A percentile compares a stretch with the other conserved stretches of the same genome.
Conservation (phyloP, 1,140 invertebrate species). For the Orius laevigatus region DNA sequence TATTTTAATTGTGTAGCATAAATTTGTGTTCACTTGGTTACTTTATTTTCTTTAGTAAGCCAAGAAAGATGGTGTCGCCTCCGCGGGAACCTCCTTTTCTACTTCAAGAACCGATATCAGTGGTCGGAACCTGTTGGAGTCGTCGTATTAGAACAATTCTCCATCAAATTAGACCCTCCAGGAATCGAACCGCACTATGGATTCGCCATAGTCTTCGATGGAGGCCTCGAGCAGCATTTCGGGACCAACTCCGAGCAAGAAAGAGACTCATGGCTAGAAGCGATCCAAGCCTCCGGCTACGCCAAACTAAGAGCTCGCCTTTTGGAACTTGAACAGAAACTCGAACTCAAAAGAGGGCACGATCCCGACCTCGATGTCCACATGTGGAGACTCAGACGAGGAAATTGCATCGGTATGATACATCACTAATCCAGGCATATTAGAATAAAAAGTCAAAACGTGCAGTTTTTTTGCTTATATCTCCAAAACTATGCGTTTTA, state of each 20-base stretch:
- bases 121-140: slow-evolving; percentile 76
- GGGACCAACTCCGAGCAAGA: slow-evolving; percentile 64
- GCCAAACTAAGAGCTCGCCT: slow-evolving; percentile 63
- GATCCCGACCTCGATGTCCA: slow-evolving; percentile 48
- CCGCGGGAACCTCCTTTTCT: slow-evolving; percentile 84
- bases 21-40: no score
- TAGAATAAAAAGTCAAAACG: no score
- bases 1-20: no score
- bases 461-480: no score
- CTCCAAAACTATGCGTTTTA: no score
- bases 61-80: slow-evolving; percentile 78
- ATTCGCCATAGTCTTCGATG: slow-evolving; percentile 66
- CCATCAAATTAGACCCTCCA: slow-evolving; percentile 47
- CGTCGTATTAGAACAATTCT: slow-evolving; percentile 73
- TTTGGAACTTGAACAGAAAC: slow-evolving; percentile 34
- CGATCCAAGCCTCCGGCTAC: slow-evolving; percentile 70
- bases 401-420: slow-evolving; percentile 38
- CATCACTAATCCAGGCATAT: no score
- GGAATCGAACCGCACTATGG: slow-evolving; percentile 39
- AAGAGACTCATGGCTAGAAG: slow-evolving; percentile 71
- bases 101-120: slow-evolving; percentile 77
- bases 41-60: slow-evolving; percentile 40
- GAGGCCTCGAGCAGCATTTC: slow-evolving; percentile 60
- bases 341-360: slow-evolving; percentile 32
- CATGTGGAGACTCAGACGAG: slow-evolving; percentile 47